Conservation (phyloP, 2,113 vertebrate genomes). For the Indicator maculatus region DNA sequence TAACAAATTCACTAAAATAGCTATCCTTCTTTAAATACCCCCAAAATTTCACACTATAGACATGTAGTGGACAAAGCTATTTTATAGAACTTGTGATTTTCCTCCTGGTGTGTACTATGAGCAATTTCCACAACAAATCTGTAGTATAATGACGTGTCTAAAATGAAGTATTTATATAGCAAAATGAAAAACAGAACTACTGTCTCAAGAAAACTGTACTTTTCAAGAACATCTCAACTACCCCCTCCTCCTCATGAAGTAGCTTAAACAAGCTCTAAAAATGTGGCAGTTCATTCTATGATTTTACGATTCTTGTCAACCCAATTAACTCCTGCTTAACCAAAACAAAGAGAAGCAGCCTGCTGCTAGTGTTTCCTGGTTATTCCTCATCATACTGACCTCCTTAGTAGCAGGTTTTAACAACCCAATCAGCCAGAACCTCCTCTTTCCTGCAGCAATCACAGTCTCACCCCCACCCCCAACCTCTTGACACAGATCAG, state of each 20-base stretch:
- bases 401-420: neutral
- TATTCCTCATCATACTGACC: neutral
- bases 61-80: neutral
- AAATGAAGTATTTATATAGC: neutral
- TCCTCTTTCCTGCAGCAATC: neutral
- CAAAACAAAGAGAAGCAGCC: neutral
- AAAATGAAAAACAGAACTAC: neutral
- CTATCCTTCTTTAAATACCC: neutral
- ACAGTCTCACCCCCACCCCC: too few relatives aligned
- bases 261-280: neutral
- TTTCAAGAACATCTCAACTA: neutral
- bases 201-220: neutral
- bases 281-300: too few relatives aligned
- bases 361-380: neutral
- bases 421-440: neutral
- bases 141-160: neutral
- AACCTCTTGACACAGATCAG: neutral
- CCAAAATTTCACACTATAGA: neutral
- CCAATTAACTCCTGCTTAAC: neutral
- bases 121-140: rapidly evolving
- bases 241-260: neutral
- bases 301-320: neutral
- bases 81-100: neutral
- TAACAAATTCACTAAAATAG: neutral
- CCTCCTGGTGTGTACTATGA: neutral